phyloP scores from a whole-genome alignment of 2,113 vertebrate species.

The crab-eating macaque (Macaca fascicularis) region T2T-MFA8v1.1 NC_088378.1:15238001-15238500 shows the following conservation, averaged over 20 bases:
- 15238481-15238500: neutral
- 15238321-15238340: neutral
- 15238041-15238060: neutral
- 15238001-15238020: neutral
- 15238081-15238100: neutral
- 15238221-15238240: neutral
- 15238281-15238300: neutral
- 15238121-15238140: neutral
- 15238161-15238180: neutral
- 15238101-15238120: neutral
- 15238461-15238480: neutral
- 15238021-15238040: neutral
- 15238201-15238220: no score
- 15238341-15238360: neutral
- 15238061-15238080: neutral
- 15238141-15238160: neutral
- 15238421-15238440: neutral
- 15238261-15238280: conserved; percentile 13
- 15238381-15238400: neutral
- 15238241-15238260: neutral
- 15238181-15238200: neutral
- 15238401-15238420: conserved; percentile 3
- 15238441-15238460: neutral
- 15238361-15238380: neutral
- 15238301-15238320: neutral